Conservation (phyloP, 1,140 invertebrate genomes). For the Eumaeus atala region DNA sequence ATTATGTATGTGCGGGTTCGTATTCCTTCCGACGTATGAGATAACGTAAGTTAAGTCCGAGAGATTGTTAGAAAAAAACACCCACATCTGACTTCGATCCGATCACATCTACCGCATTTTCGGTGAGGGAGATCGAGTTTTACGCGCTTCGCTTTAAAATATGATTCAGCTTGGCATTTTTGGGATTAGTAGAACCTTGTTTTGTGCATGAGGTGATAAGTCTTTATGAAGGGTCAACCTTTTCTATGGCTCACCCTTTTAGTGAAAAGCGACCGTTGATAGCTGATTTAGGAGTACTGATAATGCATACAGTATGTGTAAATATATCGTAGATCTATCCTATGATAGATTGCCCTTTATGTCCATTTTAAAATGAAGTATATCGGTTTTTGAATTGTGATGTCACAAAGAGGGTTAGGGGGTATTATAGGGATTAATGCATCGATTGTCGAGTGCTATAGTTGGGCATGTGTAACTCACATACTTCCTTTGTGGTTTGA, state of each 20-base stretch:
- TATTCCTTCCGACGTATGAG: conserved; percentile 69
- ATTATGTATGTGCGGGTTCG: conserved; percentile 73
- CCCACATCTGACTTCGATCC: conserved; percentile 58
- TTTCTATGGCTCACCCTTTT: conserved; percentile 73
- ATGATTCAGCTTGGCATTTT: conserved; percentile 31
- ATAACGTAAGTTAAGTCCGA: conserved; percentile 74
- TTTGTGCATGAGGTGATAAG: conserved; percentile 74
- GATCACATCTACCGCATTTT: conserved; percentile 41
- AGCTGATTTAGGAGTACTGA: conserved; percentile 72
- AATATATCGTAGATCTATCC: conserved; percentile 72
- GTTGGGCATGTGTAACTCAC: conserved; percentile 32
- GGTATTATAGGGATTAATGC: conserved; percentile 14
- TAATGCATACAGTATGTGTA: conserved; percentile 69
- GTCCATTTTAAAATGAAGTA: conserved; percentile 22
- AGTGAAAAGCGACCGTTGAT: conserved; percentile 74
- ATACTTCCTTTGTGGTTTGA: conserved; percentile 44
- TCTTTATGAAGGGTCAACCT: conserved; percentile 74
- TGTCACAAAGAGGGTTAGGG: conserved; percentile 9
- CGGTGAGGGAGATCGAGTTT: conserved; percentile 46
- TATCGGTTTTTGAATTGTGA: conserved; percentile 14
- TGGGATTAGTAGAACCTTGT: conserved; percentile 69
- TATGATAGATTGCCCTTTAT: conserved; percentile 56
- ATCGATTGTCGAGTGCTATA: conserved; percentile 25
- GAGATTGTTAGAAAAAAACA: conserved; percentile 71
- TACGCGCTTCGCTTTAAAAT: conserved; percentile 37